These are phyloP conservation scores for Psammodynastes pulverulentus DNA, from an alignment of 2,113 vertebrate genomes.

Conservation along the genomic window DNA sequence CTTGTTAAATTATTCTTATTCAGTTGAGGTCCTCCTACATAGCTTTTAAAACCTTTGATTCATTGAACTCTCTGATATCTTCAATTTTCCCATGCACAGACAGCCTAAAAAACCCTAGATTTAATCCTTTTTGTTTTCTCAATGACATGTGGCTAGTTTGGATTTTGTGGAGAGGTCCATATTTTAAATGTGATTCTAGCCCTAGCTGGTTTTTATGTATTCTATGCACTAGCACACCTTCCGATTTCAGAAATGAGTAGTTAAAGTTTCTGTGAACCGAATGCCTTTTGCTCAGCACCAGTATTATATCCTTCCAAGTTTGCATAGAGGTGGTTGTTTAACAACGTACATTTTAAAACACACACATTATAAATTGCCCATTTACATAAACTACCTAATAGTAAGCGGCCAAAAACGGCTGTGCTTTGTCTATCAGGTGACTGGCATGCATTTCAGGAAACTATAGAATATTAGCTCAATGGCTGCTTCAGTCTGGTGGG, in stretches of 20 bases:
- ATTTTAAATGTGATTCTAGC: not conserved
- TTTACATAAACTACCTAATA: conserved; percentile 7
- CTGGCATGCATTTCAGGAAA: conserved; percentile 36
- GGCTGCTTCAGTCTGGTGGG: conserved; percentile 11
- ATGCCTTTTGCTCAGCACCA: not conserved
- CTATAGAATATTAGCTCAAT: conserved; percentile 23
- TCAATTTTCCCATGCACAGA: not conserved
- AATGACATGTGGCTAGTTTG: not conserved
- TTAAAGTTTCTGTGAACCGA: not conserved
- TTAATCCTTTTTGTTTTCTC: not conserved
- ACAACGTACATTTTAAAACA: conserved; percentile 25
- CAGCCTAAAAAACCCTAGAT: not conserved
- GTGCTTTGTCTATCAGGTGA: conserved; percentile 29
- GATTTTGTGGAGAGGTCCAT: not conserved
- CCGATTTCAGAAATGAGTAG: not conserved
- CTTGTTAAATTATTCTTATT: not conserved
- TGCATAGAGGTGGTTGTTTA: conserved; percentile 6
- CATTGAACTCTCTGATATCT: not conserved
- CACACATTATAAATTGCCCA: conserved; percentile 15
- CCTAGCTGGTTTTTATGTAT: not conserved
- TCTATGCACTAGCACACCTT: not conserved
- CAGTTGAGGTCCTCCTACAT: not conserved
- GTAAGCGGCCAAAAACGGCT: not conserved
- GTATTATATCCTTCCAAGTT: conserved; percentile 7
- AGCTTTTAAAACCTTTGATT: not conserved